Base-by-base conservation (phyloP, 1,140 invertebrate genomes). In the Chymomyza costata region DNA sequence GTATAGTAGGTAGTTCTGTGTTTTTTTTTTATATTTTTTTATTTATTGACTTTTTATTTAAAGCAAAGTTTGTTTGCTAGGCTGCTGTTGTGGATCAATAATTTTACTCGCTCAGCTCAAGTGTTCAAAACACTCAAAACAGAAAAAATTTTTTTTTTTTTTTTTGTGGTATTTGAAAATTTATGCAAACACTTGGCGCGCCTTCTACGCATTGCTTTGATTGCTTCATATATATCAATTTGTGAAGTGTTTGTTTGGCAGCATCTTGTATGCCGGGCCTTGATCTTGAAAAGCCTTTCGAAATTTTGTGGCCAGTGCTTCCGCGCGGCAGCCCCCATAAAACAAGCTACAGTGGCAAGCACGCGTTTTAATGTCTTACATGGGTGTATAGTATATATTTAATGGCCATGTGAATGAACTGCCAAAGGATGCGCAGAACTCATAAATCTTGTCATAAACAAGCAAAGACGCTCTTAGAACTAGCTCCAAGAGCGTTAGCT, bases 201-300 rank as follows among this genome's bases (percentile, higher is more conserved):
- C 52, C 54, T 52, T 56, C 61, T 66, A 73, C 65, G 73, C 69
- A 74, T 74, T 65, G 64, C 45, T 56, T 61, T 6, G 57, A 67
- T 53, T 70, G 70, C 70, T 74, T 61, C 70, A 78, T 13, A 25
- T 76, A 68, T 76, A 69, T 69, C 60, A 76, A 45, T 60, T 69
- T 61, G 21, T 61, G 31, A 60, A 55, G 45, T 61, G 43, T 61
- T 49, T 48, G 15, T 31, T 13, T 13, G n/a, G n/a, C 13, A 14
- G 25, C n/a, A n/a, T 34, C 13, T 34, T 34, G 31, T n/a, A 34
- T n/a, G n/a, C n/a, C n/a, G 43, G 71, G 73, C 71, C 73, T 80
- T 80, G 73, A 80, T 80, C 73, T 80, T 80, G 73, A 80, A 78
- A 80, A 81, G 73, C 68, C 73, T 78, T 78, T 78, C 71, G 71